Conservation (phyloP, 2,888 invertebrate species). For the Clistopyga incitator region DNA sequence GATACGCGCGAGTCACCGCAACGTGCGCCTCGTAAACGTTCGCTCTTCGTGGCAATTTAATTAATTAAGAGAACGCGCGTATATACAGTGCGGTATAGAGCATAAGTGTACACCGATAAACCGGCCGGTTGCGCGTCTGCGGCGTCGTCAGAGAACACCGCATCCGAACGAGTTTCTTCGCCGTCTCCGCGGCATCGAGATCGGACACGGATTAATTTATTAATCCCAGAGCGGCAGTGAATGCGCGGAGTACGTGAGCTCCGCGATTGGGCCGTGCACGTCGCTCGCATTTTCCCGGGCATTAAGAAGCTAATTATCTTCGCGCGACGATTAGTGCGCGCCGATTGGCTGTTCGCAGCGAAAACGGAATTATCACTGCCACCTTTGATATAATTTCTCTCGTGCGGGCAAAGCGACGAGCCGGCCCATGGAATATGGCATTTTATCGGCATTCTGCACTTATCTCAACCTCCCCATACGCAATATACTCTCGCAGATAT, state of each 20-base stretch:
- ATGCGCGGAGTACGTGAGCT: constrained; percentile 28
- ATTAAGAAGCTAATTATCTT: constrained; percentile 62
- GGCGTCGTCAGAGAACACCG: constrained; percentile 3
- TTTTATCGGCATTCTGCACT: constrained; percentile 44
- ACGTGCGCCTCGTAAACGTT: constrained; percentile 59
- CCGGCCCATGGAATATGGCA: constrained; percentile 37
- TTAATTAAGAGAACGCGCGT: constrained; percentile 63
- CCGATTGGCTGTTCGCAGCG: constrained; percentile 9
- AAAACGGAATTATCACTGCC: constrained; percentile 14
- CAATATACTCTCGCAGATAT: constrained; percentile 9
- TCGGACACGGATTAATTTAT: constrained; percentile 67
- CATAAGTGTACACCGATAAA: constrained; percentile 61
- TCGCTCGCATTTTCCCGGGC: constrained; percentile 43
- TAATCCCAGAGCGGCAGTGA: constrained; percentile 48
- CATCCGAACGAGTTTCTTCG: constrained; percentile 65
- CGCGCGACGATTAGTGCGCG: constrained; percentile 54
- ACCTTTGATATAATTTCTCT: constrained; percentile 53
- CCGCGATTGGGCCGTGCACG: constrained; percentile 13
- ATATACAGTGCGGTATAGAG: constrained; percentile 42
- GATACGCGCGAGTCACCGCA: constrained; percentile 26
- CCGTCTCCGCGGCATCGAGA: constrained; percentile 49
- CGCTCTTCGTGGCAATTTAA: constrained; percentile 67
- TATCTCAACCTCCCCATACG: constrained; percentile 23
- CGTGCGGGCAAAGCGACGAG: constrained; percentile 8
- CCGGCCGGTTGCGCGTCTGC: constrained; percentile 32